These are phyloP conservation scores for Rousettus leschenaultii DNA, from an alignment of 2,113 vertebrate genomes.

Conservation along the genomic window DNA sequence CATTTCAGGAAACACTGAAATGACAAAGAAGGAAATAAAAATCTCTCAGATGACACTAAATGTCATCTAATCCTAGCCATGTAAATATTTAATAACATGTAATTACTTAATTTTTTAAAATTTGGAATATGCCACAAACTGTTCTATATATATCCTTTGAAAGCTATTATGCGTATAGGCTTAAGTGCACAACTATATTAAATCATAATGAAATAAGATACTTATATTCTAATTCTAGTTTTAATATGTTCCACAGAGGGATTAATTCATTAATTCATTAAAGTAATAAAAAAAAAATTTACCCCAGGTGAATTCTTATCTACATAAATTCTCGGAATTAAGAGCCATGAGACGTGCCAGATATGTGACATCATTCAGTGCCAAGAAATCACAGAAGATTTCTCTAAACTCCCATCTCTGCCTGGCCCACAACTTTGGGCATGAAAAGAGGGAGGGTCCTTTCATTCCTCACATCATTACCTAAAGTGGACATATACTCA, in stretches of 20 bases:
- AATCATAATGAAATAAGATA: background rate
- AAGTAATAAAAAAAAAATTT: background rate
- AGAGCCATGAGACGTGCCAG: background rate
- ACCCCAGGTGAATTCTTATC: background rate
- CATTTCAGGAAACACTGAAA: background rate
- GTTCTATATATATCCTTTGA: background rate
- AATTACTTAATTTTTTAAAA: background rate
- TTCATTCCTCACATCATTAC: background rate
- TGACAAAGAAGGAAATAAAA: constrained; percentile 33
- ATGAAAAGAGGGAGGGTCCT: background rate
- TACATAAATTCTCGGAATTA: constrained; percentile 24
- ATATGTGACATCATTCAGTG: background rate
- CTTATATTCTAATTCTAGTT: background rate
- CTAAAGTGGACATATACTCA: background rate
- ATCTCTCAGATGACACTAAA: background rate
- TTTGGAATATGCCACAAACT: background rate
- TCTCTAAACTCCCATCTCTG: background rate
- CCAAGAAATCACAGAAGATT: background rate
- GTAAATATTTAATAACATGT: background rate
- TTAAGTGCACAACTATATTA: background rate
- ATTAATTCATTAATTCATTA: constrained; percentile 11
- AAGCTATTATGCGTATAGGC: background rate
- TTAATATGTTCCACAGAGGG: background rate
- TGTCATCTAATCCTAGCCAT: background rate
- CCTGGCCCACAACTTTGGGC: background rate